Percentiles rank a stretch among this genome's conserved stretches.
Evolutionary conservation across 1,140 invertebrate species (phyloP).

Genomic region (Cydia fagiglandana): DNA sequence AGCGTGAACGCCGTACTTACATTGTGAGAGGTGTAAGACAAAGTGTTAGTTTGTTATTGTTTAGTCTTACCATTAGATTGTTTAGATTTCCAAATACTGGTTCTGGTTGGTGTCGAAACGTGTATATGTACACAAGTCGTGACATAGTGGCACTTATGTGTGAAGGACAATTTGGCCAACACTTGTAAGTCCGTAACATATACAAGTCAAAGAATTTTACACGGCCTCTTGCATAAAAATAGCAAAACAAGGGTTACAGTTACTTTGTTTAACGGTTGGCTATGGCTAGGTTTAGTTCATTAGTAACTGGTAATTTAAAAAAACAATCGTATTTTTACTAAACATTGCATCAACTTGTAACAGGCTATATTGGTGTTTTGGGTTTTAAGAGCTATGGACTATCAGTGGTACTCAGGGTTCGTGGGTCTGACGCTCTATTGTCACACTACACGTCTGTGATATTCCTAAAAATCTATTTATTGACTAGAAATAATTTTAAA

Average conservation of each 20-base stretch:
- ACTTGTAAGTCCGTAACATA: background rate
- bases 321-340: too few relatives aligned
- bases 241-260: background rate
- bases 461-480: too few relatives aligned
- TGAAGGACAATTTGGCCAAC: slow-evolving; percentile 16
- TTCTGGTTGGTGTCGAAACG: slow-evolving; percentile 11
- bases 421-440: too few relatives aligned
- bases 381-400: too few relatives aligned
- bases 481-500: too few relatives aligned
- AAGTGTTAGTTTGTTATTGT: slow-evolving; percentile 30
- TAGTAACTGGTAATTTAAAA: too few relatives aligned
- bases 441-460: too few relatives aligned
- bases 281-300: background rate
- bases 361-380: too few relatives aligned
- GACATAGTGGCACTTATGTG: slow-evolving; percentile 12
- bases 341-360: too few relatives aligned
- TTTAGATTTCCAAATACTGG: slow-evolving; percentile 11
- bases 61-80: slow-evolving; percentile 31
- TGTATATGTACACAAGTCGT: slow-evolving; percentile 6
- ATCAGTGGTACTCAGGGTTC: too few relatives aligned
- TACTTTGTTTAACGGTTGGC: background rate
- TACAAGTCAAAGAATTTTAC: slow-evolving; percentile 10
- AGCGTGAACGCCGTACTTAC: slow-evolving; percentile 10
- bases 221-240: background rate
- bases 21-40: slow-evolving; percentile 21